Evolutionary conservation across 2,113 vertebrate genomes (phyloP).

Genomic region (Ploceus nigricollis): DNA sequence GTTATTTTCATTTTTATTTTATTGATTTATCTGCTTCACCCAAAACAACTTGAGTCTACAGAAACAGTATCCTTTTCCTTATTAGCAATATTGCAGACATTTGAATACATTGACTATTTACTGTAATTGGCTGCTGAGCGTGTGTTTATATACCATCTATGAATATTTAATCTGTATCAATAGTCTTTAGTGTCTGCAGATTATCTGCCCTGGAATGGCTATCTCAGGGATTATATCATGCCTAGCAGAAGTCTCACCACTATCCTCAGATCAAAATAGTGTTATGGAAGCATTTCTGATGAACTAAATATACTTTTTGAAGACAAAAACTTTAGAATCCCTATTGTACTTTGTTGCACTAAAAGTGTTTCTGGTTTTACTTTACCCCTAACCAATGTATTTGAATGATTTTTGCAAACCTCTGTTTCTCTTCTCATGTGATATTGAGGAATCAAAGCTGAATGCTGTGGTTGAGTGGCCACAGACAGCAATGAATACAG

Average conservation of each 20-base stretch:
- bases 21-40: background rate
- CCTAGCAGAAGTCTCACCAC: background rate
- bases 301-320: background rate
- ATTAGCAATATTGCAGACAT: background rate
- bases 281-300: background rate
- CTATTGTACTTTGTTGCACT: background rate
- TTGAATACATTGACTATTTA: background rate
- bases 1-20: background rate
- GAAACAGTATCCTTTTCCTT: background rate
- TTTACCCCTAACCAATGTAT: background rate
- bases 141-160: background rate
- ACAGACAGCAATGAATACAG: background rate
- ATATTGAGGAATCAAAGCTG: background rate
- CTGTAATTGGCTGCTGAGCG: background rate
- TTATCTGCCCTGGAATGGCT: background rate
- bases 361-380: background rate
- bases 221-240: background rate
- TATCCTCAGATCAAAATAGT: background rate
- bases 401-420: background rate
- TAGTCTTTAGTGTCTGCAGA: background rate
- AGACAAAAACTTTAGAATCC: background rate
- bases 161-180: background rate
- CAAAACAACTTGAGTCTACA: background rate
- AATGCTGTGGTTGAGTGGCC: background rate
- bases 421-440: background rate